A percentile compares a stretch with the other conserved stretches of the same genome.
Conservation (phyloP, 1,140 invertebrate species). For the Eumeta japonica region DNA sequence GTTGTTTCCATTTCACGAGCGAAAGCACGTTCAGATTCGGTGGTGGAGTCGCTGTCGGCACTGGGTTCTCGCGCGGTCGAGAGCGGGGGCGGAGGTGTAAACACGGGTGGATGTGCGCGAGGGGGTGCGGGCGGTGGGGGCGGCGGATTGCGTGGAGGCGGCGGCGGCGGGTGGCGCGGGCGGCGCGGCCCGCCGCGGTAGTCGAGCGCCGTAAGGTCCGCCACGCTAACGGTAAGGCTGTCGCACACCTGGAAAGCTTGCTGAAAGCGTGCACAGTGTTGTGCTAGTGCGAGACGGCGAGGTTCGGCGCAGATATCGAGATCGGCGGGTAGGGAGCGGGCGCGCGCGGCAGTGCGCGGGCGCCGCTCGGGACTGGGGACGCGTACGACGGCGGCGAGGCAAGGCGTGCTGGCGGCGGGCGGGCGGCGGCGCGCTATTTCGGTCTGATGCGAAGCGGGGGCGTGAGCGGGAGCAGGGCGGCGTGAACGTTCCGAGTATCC, state of each 20-base stretch:
- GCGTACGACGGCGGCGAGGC: constrained; percentile 25
- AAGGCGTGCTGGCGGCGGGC: constrained; percentile 38
- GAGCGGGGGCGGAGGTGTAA: constrained; percentile 15
- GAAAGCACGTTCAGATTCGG: constrained; percentile 50
- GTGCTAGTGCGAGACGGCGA: constrained; percentile 20
- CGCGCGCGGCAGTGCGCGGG: constrained; percentile 46
- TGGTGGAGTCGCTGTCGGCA: constrained; percentile 50
- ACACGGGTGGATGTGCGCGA: constrained; percentile 17
- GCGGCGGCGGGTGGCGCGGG: constrained; percentile 30
- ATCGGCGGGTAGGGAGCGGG: constrained; percentile 46
- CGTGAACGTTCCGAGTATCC: constrained; percentile 63
- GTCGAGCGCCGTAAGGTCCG: constrained; percentile 50
- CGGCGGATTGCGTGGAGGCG: constrained; percentile 19
- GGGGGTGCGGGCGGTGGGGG: constrained; percentile 26
- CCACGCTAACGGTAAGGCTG: constrained; percentile 49
- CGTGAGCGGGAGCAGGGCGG: constrained; percentile 31
- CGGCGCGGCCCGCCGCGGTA: constrained; percentile 38
- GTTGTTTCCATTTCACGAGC: constrained; percentile 50
- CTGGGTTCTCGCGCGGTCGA: constrained; percentile 36
- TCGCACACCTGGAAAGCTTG: constrained; percentile 49
- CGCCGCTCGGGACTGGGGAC: constrained; percentile 39
- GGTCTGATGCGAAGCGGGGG: constrained; percentile 21
- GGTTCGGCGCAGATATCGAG: constrained; percentile 57
- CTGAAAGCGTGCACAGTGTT: constrained; percentile 39
- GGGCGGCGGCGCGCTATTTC: constrained; percentile 25